phyloP scores from a whole-genome alignment of 1,140 invertebrate genomes.

The Atta texana region DNA sequence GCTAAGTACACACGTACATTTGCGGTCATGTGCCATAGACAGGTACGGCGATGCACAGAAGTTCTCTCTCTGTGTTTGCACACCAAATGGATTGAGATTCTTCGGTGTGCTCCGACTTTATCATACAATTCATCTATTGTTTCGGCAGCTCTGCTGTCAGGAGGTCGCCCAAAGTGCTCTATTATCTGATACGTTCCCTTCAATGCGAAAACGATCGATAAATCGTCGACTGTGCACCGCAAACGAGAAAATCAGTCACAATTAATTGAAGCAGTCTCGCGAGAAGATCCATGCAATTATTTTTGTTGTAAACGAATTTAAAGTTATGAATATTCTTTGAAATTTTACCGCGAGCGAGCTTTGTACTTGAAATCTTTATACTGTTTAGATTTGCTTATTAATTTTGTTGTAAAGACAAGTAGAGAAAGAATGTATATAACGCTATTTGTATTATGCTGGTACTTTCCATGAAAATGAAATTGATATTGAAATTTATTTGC shows the following conservation, averaged over 20 bases:
- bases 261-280: slow-evolving; percentile 7
- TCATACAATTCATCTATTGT: slow-evolving; percentile 43
- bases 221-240: not conserved
- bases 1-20: slow-evolving; percentile 30
- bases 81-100: slow-evolving; percentile 1
- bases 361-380: not conserved
- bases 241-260: slow-evolving; percentile 3
- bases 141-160: not conserved
- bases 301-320: not conserved
- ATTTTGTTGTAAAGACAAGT: slow-evolving; percentile 2
- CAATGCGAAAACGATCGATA: slow-evolving; percentile 5
- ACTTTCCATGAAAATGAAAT: not conserved
- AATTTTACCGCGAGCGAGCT: slow-evolving; percentile 9
- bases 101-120: slow-evolving; percentile 23
- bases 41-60: not conserved
- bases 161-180: not conserved
- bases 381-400: not conserved
- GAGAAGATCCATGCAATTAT: not conserved
- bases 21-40: slow-evolving; percentile 11
- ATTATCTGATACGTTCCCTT: not conserved
- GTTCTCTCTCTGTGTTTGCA: slow-evolving; percentile 5
- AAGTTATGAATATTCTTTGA: not conserved
- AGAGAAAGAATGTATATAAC: not conserved
- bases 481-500: not conserved
- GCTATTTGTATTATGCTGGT: not conserved